phyloP scores from a whole-genome alignment of 2,113 vertebrate genomes.

The Ibidorhyncha struthersii region DNA sequence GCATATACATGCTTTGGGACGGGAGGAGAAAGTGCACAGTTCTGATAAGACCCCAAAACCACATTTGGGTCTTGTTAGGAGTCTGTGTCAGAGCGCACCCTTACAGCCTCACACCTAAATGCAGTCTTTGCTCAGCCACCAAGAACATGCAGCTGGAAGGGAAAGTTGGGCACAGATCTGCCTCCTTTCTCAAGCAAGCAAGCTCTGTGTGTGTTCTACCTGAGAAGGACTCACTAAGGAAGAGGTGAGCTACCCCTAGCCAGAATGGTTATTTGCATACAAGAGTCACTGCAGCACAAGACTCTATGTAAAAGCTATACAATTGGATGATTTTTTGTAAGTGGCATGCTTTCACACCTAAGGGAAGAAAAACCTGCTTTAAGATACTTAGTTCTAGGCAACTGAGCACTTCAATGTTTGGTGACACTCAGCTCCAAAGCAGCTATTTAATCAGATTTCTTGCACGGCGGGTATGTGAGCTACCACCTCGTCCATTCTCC shows the following conservation, averaged over 20 bases:
- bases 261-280: neutral
- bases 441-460: neutral
- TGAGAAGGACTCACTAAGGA: neutral
- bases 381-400: neutral
- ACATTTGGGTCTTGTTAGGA: neutral
- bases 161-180: neutral
- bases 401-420: neutral
- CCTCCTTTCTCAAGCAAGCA: neutral
- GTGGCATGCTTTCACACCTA: neutral
- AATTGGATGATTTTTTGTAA: neutral
- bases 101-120: neutral
- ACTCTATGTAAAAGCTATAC: neutral
- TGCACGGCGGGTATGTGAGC: neutral
- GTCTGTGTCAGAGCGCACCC: neutral
- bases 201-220: neutral
- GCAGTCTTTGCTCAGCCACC: neutral
- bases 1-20: neutral
- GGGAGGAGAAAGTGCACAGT: neutral
- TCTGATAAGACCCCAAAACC: neutral
- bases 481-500: neutral
- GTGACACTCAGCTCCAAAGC: neutral
- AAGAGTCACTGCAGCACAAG: neutral
- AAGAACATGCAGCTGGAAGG: neutral
- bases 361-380: slow-evolving; percentile 10
- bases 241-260: neutral